Percentiles rank a stretch among this genome's conserved stretches.
phyloP scores from a whole-genome alignment of 2,113 vertebrate species.

The Synodontis membranacea region DNA sequence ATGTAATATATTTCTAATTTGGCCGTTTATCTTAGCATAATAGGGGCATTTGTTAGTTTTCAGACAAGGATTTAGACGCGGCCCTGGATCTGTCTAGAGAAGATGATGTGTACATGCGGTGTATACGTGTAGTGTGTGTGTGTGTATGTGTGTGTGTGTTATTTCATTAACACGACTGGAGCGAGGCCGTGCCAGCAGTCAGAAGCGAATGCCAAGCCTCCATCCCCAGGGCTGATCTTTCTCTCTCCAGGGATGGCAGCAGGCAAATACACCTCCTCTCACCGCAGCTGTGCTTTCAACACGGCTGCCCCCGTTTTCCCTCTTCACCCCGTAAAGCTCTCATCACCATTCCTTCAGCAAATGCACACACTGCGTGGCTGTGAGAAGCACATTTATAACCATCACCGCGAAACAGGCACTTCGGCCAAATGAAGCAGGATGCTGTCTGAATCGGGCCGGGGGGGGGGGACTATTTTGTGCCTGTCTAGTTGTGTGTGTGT shows the following conservation, averaged over 20 bases:
- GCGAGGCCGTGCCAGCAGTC: constrained; percentile 11
- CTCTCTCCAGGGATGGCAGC: constrained; percentile 51
- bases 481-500: constrained; percentile 20
- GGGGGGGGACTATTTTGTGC: not conserved
- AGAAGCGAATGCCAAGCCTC: constrained; percentile 41
- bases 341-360: constrained; percentile 66
- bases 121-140: constrained; percentile 31
- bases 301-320: constrained; percentile 62
- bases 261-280: constrained; percentile 56
- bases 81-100: not conserved
- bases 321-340: constrained; percentile 71
- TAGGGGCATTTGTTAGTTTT: not conserved
- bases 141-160: constrained; percentile 23
- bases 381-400: constrained; percentile 70
- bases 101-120: not conserved
- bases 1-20: not conserved
- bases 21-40: not conserved
- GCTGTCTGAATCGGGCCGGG: not conserved
- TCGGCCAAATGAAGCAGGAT: constrained; percentile 62
- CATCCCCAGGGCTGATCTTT: constrained; percentile 55
- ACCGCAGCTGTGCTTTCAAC: constrained; percentile 60
- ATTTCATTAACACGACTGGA: constrained; percentile 11
- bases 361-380: constrained; percentile 58
- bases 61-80: not conserved
- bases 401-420: constrained; percentile 59